Percentiles rank a stretch among this genome's conserved stretches.
These are phyloP conservation scores for Calycopis cecrops DNA, from an alignment of 1,140 invertebrate species.

Conservation along the genomic window DNA sequence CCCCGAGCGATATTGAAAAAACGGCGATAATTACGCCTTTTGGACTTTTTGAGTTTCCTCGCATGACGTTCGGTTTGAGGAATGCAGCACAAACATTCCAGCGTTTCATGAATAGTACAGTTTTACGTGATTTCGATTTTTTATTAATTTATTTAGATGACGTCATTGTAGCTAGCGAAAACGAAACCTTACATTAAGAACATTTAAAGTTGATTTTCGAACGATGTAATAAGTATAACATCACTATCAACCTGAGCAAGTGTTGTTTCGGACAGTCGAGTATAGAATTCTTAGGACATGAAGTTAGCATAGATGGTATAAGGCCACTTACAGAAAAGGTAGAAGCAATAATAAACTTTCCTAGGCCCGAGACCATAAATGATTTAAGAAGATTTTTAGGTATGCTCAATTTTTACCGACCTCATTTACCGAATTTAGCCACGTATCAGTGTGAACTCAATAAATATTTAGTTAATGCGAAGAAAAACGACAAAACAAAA, in stretches of 20 bases:
- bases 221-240: too few species aligned
- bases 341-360: slow-evolving; percentile 25
- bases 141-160: slow-evolving; percentile 21
- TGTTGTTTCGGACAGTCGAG: slow-evolving; percentile 8
- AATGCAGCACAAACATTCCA: not conserved
- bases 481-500: too few species aligned
- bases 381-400: too few species aligned
- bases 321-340: slow-evolving; percentile 22
- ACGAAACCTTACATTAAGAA: not conserved
- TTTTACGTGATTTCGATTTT: slow-evolving; percentile 15
- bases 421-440: too few species aligned
- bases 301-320: slow-evolving; percentile 15
- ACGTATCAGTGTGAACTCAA: too few species aligned
- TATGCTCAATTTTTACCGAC: too few species aligned
- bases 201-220: slow-evolving; percentile 6
- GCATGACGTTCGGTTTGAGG: not conserved
- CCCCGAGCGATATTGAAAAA: too few species aligned
- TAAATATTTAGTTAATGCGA: too few species aligned
- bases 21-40: too few species aligned
- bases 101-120: slow-evolving; percentile 8
- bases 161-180: slow-evolving; percentile 14
- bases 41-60: not conserved
- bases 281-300: slow-evolving; percentile 18
- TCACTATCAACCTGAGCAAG: slow-evolving; percentile 11
- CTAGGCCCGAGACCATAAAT: slow-evolving; percentile 26